Evolutionary conservation across 2,113 vertebrate species (phyloP).

Genomic region (Proteles cristata): DNA sequence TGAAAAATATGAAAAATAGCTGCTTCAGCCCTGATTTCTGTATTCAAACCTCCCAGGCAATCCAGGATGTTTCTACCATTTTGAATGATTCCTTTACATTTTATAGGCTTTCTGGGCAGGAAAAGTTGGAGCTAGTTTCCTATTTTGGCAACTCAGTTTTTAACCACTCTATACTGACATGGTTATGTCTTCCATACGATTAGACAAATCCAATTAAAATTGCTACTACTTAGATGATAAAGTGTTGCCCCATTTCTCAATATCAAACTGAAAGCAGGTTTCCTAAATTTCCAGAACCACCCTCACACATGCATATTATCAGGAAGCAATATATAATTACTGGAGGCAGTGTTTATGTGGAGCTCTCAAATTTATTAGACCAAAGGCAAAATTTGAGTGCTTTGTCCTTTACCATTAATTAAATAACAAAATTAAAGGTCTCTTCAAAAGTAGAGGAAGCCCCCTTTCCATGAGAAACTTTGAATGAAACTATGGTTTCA

Average conservation of each 20-base stretch:
- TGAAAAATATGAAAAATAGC: slow-evolving; percentile 67
- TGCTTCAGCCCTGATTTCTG: slow-evolving; percentile 42
- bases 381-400: background rate
- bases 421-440: background rate
- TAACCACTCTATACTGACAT: background rate
- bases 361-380: background rate
- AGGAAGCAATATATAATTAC: background rate
- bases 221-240: background rate
- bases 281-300: background rate
- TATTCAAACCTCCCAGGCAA: slow-evolving; percentile 56
- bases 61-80: background rate
- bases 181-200: slow-evolving; percentile 4
- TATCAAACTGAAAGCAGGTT: slow-evolving; percentile 36
- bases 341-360: background rate
- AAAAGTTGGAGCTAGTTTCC: slow-evolving; percentile 23
- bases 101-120: background rate
- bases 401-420: background rate
- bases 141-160: slow-evolving; percentile 34
- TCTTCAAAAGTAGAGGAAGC: background rate
- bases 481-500: background rate
- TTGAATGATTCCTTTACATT: background rate
- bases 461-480: background rate
- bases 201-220: slow-evolving; percentile 29
- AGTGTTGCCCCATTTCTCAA: slow-evolving; percentile 8
- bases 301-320: background rate